These are phyloP conservation scores for Chaetogeoica ovagalla DNA, from an alignment of 2,888 invertebrate genomes.

Conservation along the genomic window DNA sequence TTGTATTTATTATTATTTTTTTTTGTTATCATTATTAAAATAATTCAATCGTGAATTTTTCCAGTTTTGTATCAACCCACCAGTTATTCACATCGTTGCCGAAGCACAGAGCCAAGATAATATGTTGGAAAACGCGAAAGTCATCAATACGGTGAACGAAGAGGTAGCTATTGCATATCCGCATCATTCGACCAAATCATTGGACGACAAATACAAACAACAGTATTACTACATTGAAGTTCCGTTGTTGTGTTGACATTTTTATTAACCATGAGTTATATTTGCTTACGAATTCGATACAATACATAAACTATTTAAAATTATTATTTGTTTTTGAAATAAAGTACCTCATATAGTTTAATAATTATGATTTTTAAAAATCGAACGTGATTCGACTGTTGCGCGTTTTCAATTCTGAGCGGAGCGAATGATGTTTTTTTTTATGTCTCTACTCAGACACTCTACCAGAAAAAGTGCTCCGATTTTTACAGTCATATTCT, in stretches of 20 bases:
- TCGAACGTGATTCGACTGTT: no score
- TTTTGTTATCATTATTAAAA: no score
- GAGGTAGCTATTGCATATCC: conserved; percentile 30
- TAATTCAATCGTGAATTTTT: neutral
- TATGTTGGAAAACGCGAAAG: neutral
- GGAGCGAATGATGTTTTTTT: no score
- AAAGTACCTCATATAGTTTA: no score
- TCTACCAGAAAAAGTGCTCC: no score
- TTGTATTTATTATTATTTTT: no score
- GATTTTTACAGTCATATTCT: no score
- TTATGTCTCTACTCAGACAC: no score
- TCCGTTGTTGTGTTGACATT: neutral
- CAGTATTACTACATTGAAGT: conserved; percentile 10
- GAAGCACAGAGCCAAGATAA: neutral
- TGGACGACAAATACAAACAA: conserved; percentile 25
- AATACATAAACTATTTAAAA: conserved; percentile 13
- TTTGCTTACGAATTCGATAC: neutral
- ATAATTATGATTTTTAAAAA: no score
- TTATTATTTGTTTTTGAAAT: neutral
- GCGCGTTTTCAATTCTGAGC: no score
- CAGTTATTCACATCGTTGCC: neutral
- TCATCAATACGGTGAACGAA: conserved; percentile 31
- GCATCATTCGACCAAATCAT: neutral
- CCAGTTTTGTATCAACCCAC: conserved; percentile 9
- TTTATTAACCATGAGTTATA: neutral